Percentiles rank a stretch among this genome's conserved stretches.
These are phyloP conservation scores for Opisthocomus hoazin DNA, from an alignment of 2,113 vertebrate genomes.

Conservation along the genomic window DNA sequence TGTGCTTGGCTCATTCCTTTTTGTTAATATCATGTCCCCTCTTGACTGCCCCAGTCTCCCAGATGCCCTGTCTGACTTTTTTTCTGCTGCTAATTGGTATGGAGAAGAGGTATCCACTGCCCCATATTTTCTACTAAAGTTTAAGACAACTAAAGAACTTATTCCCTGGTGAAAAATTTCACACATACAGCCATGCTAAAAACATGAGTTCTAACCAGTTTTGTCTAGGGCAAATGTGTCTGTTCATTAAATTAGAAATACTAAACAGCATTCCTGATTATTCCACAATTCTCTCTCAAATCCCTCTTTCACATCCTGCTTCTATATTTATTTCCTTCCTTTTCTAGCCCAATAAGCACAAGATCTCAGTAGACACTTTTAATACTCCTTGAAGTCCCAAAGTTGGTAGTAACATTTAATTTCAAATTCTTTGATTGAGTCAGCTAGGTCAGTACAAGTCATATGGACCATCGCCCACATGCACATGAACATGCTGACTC, in stretches of 20 bases:
- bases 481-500: neutral
- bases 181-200: neutral
- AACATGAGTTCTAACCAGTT: neutral
- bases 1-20: neutral
- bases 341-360: neutral
- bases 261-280: neutral
- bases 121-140: neutral
- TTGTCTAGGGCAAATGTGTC: neutral
- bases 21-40: neutral
- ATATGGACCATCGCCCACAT: neutral
- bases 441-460: constrained; percentile 7
- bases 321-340: neutral
- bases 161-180: neutral
- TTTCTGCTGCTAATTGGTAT: neutral
- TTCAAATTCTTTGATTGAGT: constrained; percentile 19
- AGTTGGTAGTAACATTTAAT: neutral
- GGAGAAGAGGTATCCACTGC: neutral
- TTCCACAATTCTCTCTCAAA: neutral
- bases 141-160: neutral
- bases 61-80: neutral
- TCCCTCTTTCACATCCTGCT: neutral
- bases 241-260: neutral
- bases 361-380: neutral
- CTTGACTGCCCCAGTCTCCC: neutral
- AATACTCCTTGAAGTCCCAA: neutral